phyloP scores from a whole-genome alignment of 2,888 invertebrate species.

The Empis stercorea region DNA sequence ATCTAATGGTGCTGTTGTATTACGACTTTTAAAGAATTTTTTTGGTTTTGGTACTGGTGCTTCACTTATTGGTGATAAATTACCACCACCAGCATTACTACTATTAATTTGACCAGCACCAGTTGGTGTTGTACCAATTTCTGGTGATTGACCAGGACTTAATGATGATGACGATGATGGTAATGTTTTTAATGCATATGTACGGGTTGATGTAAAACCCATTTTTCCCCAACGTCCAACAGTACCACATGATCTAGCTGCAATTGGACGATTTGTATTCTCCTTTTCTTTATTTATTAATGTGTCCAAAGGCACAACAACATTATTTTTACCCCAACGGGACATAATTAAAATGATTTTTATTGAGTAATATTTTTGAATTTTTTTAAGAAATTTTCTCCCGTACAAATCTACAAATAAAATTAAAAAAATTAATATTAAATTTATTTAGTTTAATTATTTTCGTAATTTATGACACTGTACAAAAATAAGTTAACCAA shows the following conservation, averaged over 20 bases:
- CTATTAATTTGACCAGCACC: background rate
- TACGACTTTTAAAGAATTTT: slow-evolving; percentile 82
- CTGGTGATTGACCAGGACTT: slow-evolving; percentile 22
- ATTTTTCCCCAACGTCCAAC: slow-evolving; percentile 92
- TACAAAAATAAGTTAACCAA: too few species aligned
- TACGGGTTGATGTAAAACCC: slow-evolving; percentile 81
- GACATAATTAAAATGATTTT: slow-evolving; percentile 36
- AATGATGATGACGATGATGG: slow-evolving; percentile 16
- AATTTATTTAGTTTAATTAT: too few species aligned
- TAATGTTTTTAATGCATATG: slow-evolving; percentile 28
- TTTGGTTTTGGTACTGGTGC: slow-evolving; percentile 60
- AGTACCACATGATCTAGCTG: slow-evolving; percentile 78
- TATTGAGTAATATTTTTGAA: too few species aligned
- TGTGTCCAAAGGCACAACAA: slow-evolving; percentile 50
- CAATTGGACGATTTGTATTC: slow-evolving; percentile 76
- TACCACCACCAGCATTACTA: background rate
- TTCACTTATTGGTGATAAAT: slow-evolving; percentile 23
- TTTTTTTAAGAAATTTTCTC: too few species aligned
- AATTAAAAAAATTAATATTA: too few species aligned
- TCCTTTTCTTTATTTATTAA: slow-evolving; percentile 48
- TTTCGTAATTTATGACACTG: too few species aligned
- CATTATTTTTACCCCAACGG: slow-evolving; percentile 52
- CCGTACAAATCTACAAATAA: too few species aligned
- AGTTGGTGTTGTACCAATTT: slow-evolving; percentile 17
- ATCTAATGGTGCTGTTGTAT: slow-evolving; percentile 44